Base-by-base conservation (phyloP, 1,140 invertebrate genomes). In the Bombus sylvicola region DNA sequence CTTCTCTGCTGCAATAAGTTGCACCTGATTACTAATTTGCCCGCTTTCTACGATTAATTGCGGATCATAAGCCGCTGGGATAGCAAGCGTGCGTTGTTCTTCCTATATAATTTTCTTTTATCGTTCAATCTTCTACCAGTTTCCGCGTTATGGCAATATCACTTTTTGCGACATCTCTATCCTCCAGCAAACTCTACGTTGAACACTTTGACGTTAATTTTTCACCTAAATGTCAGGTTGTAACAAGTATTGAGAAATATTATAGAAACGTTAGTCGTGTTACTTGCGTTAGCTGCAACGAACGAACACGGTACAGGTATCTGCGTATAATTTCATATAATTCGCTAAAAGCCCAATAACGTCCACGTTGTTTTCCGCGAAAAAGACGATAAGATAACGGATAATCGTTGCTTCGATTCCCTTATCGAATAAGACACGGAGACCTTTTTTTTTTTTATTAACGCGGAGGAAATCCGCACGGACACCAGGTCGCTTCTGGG, bases 1-100 rank as follows among this genome's bases (percentile, higher is more conserved):
- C 59, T 62, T n/a, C 59, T 62, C 28, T 13, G 59, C 10, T n/a
- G 28, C 59, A 62, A n/a, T n/a, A n/a, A 62, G 59, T 62, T n/a
- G 59, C 59, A 62, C 59, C 53, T 28, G 62, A 64, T 82, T 64
- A 41, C 39, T 25, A 39, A 64, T 62, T 82, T 74, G 47, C 47
- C 39, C 81, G 69, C 57, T 59, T 74, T 47, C 57, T 62, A 64
- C n/a, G 39, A 64, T 82, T 34, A 66, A 64, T 74, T n/a, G 34
- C 34, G 13, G 12, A 22, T 41, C 39, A 43, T 31, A 8, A 22
- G n/a, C 5, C 3, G 37, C 3, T 15, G 5, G 18, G 28, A 57
- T 57, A 22, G 12, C 15, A 41, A 6, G 15, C 5, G 1, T 0
- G 9, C 1, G 22, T 47, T 25, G 10, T 47, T 13, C n/a, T 73